Conservation (phyloP, 1,140 invertebrate species). For the Lamellibrachia luymesi region DNA sequence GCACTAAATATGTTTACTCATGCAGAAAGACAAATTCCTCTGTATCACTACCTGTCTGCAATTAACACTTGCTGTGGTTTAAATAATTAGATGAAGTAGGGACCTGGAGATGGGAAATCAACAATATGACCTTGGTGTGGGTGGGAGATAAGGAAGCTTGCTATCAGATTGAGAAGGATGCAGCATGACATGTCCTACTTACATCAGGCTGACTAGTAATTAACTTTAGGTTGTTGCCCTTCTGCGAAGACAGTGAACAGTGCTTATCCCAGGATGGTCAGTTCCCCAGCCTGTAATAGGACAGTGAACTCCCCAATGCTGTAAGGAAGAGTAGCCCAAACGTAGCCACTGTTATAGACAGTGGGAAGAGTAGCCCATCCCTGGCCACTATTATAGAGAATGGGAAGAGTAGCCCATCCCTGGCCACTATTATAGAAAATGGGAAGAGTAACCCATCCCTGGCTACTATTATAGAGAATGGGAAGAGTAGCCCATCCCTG, state of each 20-base stretch:
- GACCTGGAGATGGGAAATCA: background rate
- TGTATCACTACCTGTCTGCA: background rate
- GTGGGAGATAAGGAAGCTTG: background rate
- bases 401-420: no score
- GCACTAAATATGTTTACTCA: background rate
- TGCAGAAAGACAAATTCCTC: background rate
- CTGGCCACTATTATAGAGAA: no score
- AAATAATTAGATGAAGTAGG: background rate
- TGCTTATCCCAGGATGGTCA: background rate
- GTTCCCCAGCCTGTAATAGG: background rate
- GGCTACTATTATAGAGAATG: no score
- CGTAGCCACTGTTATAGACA: no score
- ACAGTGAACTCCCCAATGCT: background rate
- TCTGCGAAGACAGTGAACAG: background rate
- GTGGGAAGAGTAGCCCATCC: no score
- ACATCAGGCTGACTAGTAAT: background rate
- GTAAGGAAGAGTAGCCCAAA: background rate
- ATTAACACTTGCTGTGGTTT: background rate
- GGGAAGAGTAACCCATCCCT: no score
- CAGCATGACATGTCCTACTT: background rate
- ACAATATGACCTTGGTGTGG: no score
- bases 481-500: no score
- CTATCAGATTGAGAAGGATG: background rate
- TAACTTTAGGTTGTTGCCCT: background rate
- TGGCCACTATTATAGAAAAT: no score